Evolutionary conservation across 2,888 invertebrate species (phyloP), one percentile per base, ranked within the genome.

Genomic region (Pristionchus japonicus): DNA sequence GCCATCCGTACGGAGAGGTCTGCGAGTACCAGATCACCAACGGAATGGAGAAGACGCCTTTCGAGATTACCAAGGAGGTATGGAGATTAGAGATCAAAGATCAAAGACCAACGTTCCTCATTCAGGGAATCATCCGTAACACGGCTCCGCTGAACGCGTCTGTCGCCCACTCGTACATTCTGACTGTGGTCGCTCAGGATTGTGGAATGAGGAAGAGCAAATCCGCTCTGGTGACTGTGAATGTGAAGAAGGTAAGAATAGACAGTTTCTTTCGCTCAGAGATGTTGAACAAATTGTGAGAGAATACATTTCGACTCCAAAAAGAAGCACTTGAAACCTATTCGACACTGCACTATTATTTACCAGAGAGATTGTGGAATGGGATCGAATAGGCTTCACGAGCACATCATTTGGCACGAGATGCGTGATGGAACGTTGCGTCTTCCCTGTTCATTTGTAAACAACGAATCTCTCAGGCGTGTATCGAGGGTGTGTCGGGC

Each of bases 1-100:
- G 98, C n/a, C 97, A 97, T 70, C 96, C 97, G 89, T 98, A 97
- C 95, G 97, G 97, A 0, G 97, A 98, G 95, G 97, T 99, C 88
- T 99, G 99, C 96, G 97, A 97, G 95, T 99, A 98, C 95, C 97
- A 98, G 95, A 98, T 99, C 91, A 96, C 98, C 86, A 98, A 94
- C 89, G 92, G 92, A 23, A 90, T 93, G 70, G 92, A 92, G 64
- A 93, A 92, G 80, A 90, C 91, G 40, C 94, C 94, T n/a, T 94
- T 94, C 89, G 88, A 89, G n/a, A 93, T 94, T 89, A 91, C 91
- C 89, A 93, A 93, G 83, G 90, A 89, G 89, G 89, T 89, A n/a
- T 1, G 86, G n/a, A 20, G 47, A 20, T 34, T 27, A 40, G 37
- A 17, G 17, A n/a, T 17, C 1, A 31, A 7, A n/a, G 49, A n/a